phyloP scores from a whole-genome alignment of 2,797 vertebrate species.

The Nothura maculosa region DNA sequence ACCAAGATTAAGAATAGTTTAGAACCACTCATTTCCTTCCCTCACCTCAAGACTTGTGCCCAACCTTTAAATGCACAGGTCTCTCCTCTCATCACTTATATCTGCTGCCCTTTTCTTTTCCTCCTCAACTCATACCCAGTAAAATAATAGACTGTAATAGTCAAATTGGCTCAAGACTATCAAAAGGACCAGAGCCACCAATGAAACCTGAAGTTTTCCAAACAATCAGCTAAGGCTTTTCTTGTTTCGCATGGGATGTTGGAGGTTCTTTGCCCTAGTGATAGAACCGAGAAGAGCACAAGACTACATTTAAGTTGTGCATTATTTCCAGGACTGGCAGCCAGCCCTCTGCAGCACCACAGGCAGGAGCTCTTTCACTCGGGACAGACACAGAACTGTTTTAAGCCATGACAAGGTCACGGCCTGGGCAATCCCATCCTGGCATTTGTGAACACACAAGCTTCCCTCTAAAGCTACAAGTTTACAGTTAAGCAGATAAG shows the following conservation, averaged over 20 bases:
- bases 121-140: neutral
- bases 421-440: neutral
- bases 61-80: neutral
- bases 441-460: slow-evolving; percentile 6
- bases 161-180: neutral
- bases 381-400: neutral
- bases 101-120: neutral
- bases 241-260: neutral
- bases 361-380: slow-evolving; percentile 21
- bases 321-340: neutral
- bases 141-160: neutral
- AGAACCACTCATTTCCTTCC: neutral
- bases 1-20: neutral
- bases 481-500: slow-evolving; percentile 37
- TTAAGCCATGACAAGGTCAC: slow-evolving; percentile 13
- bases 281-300: neutral
- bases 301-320: neutral
- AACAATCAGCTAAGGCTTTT: neutral
- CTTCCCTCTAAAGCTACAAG: slow-evolving; percentile 8
- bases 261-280: neutral
- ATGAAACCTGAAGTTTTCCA: neutral
- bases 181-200: neutral
- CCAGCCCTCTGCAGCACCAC: neutral
- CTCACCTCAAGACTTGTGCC: neutral
- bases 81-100: neutral